Conservation (phyloP, 64 coral and sea anemone genomes). For the Catalaphyllia jardinei region DNA sequence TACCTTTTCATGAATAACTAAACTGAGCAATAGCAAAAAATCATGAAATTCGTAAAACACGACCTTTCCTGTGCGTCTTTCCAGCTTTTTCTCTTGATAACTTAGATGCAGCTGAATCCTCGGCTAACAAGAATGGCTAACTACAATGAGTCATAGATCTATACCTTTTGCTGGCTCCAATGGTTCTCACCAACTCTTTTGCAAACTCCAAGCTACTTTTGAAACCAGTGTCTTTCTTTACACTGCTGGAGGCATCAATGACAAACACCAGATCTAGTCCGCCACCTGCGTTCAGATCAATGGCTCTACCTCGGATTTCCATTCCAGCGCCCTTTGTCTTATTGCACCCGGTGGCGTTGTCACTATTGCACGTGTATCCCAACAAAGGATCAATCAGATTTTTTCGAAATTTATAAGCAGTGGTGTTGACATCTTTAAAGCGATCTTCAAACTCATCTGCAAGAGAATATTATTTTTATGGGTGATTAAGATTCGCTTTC, state of each 20-base stretch:
- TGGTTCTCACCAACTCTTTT: constrained; percentile 45
- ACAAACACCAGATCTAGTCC: constrained; percentile 86
- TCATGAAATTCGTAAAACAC: too few relatives aligned
- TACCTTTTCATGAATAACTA: too few relatives aligned
- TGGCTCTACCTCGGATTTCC: constrained; percentile 52
- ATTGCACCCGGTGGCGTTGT: constrained; percentile 46
- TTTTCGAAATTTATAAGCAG: constrained; percentile 52
- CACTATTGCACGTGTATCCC: constrained; percentile 65
- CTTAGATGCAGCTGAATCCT: too few relatives aligned
- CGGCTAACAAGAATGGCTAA: too few relatives aligned
- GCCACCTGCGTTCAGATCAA: constrained; percentile 27
- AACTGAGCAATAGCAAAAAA: too few relatives aligned
- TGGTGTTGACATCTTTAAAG: constrained; percentile 41
- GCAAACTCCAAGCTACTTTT: constrained; percentile 52
- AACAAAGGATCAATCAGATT: constrained; percentile 64
- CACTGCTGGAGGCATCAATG: constrained; percentile 80
- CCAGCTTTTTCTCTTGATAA: too few relatives aligned
- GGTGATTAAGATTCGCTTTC: too few relatives aligned
- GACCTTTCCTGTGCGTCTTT: too few relatives aligned
- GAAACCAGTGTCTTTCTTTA: constrained; percentile 40
- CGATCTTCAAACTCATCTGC: constrained; percentile 67
- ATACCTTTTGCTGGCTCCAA: constrained; percentile 60
- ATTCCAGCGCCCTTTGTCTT: neutral
- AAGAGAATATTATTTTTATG: neutral
- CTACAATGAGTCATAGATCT: too few relatives aligned